Conservation (phyloP, 2,797 vertebrate species). For the Aldrovandia affinis region DNA sequence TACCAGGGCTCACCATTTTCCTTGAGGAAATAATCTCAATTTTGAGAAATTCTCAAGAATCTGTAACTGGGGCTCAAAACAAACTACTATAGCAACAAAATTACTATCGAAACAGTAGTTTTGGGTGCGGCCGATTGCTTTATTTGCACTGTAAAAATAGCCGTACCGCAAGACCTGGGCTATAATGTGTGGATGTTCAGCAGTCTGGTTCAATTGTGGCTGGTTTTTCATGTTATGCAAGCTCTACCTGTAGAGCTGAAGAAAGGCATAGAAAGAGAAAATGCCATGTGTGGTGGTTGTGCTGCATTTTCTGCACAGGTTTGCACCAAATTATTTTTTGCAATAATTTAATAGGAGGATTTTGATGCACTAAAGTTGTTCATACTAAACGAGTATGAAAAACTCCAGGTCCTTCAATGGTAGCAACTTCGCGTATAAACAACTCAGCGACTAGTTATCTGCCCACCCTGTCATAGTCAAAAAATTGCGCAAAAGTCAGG, state of each 20-base stretch:
- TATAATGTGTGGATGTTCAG: not conserved
- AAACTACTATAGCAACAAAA: not conserved
- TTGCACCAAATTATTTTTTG: not conserved
- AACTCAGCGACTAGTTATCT: not conserved
- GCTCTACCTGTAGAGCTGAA: not conserved
- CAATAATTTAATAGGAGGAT: not conserved
- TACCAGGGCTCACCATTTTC: not conserved
- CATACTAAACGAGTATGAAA: not conserved
- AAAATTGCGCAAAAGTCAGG: not conserved
- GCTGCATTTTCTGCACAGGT: not conserved
- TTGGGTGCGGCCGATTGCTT: not conserved
- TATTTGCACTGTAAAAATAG: not conserved
- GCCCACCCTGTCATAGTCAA: not conserved
- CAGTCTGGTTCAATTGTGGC: not conserved
- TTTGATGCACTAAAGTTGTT: no score
- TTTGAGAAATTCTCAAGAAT: not conserved
- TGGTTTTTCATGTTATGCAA: slow-evolving; percentile 13
- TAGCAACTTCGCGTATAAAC: not conserved
- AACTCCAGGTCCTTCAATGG: not conserved
- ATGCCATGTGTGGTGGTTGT: not conserved
- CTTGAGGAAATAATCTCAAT: not conserved
- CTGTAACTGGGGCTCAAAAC: not conserved
- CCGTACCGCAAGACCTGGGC: no score
- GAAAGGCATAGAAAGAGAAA: not conserved
- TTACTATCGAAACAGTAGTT: not conserved